A percentile compares a stretch with the other conserved stretches of the same genome.
These are phyloP conservation scores for Strigamia crassipes DNA, from an alignment of 2,888 invertebrate genomes.

Conservation along the genomic window DNA sequence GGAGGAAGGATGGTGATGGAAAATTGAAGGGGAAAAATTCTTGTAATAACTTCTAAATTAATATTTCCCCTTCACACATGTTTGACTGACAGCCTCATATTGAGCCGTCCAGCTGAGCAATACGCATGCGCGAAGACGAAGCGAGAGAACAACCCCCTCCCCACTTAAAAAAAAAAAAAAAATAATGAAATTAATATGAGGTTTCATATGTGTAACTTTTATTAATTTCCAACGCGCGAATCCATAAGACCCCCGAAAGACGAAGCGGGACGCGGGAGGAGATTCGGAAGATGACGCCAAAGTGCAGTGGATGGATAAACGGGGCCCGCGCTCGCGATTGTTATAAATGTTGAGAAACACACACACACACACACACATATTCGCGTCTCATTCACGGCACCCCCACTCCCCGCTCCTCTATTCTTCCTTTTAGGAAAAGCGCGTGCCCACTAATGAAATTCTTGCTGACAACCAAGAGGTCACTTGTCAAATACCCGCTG, in stretches of 20 bases:
- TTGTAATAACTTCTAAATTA: slow-evolving; percentile 48
- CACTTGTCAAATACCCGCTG: slow-evolving; percentile 48
- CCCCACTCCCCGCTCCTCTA: background rate
- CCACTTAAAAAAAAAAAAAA: background rate
- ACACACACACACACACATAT: slow-evolving; percentile 28
- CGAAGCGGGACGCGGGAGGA: background rate
- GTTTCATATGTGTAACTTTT: slow-evolving; percentile 46
- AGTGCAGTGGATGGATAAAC: slow-evolving; percentile 41
- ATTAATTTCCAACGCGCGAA: slow-evolving; percentile 44
- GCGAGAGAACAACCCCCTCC: background rate
- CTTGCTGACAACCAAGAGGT: slow-evolving; percentile 47
- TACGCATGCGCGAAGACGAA: slow-evolving; percentile 19
- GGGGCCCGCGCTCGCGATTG: slow-evolving; percentile 44
- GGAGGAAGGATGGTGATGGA: background rate
- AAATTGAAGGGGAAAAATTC: slow-evolving; percentile 45
- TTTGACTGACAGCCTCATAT: slow-evolving; percentile 47
- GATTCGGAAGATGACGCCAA: slow-evolving; percentile 17
- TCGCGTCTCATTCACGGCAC: slow-evolving; percentile 46
- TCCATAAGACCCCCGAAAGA: slow-evolving; percentile 13
- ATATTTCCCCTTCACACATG: slow-evolving; percentile 48
- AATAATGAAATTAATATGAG: slow-evolving; percentile 48
- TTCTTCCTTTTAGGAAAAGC: slow-evolving; percentile 42
- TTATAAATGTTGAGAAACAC: slow-evolving; percentile 46
- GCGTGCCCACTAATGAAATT: slow-evolving; percentile 49
- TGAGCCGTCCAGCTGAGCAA: slow-evolving; percentile 46